phyloP scores from a whole-genome alignment of 2,113 vertebrate genomes.

The Oncorhynchus keta region DNA sequence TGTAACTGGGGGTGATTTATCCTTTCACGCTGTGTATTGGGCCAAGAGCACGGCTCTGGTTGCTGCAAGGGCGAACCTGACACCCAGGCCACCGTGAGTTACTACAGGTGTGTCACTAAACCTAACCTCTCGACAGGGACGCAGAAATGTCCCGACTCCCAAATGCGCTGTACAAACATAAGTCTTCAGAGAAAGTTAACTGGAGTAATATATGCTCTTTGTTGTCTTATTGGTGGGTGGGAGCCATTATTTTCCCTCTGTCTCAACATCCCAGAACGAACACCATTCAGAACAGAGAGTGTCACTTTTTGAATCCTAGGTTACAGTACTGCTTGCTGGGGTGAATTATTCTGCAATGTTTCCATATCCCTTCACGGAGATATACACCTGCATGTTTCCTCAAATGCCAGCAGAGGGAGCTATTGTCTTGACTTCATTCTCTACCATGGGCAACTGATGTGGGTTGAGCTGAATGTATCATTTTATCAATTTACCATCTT shows the following conservation, averaged over 20 bases:
- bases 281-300: not conserved
- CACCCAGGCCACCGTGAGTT: slow-evolving; percentile 26
- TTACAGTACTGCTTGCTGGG: not conserved
- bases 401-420: slow-evolving; percentile 38
- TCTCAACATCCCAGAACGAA: not conserved
- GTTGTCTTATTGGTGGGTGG: too few species aligned
- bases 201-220: not conserved
- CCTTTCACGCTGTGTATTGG: slow-evolving; percentile 27
- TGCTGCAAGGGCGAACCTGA: slow-evolving; percentile 43
- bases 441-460: not conserved
- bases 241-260: slow-evolving; percentile 12
- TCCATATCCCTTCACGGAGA: not conserved
- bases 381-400: not conserved
- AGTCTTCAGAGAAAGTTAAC: slow-evolving; percentile 24
- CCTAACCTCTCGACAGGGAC: slow-evolving; percentile 4
- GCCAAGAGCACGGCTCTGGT: slow-evolving; percentile 21
- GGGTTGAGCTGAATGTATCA: not conserved
- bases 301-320: too few species aligned
- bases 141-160: slow-evolving; percentile 3
- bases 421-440: not conserved
- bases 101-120: slow-evolving; percentile 45
- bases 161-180: not conserved
- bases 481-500: not conserved
- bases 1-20: slow-evolving; percentile 44
- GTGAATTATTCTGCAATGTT: not conserved